These are phyloP conservation scores for Phymatocera aterrima DNA, from an alignment of 2,888 invertebrate genomes.

Conservation along the genomic window DNA sequence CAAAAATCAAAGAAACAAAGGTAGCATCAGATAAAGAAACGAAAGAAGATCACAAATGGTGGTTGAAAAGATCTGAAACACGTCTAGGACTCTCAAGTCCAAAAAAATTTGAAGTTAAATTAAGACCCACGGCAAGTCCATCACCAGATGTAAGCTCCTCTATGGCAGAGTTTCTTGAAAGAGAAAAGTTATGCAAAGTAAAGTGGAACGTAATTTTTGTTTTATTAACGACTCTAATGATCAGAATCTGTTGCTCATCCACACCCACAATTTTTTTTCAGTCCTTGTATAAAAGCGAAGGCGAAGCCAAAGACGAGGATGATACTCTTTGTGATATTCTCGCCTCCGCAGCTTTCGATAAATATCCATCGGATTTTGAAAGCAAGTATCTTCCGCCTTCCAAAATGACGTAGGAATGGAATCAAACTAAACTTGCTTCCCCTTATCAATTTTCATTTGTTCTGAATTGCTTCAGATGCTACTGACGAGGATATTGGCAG, in stretches of 20 bases:
- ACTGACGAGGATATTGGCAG: slow-evolving; percentile 72
- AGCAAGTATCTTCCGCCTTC: slow-evolving; percentile 58
- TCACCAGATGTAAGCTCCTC: slow-evolving; percentile 68
- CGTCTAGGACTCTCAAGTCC: slow-evolving; percentile 55
- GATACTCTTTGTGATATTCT: slow-evolving; percentile 68
- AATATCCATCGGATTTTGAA: slow-evolving; percentile 71
- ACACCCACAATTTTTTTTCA: slow-evolving; percentile 46
- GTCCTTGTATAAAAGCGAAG: slow-evolving; percentile 61
- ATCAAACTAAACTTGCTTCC: neutral
- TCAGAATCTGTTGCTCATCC: neutral
- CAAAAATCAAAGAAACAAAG: slow-evolving; percentile 52
- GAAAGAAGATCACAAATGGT: slow-evolving; percentile 59
- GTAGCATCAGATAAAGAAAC: neutral
- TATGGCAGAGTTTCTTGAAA: slow-evolving; percentile 69
- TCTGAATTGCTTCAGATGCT: slow-evolving; percentile 61
- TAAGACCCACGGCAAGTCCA: slow-evolving; percentile 53
- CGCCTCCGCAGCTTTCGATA: slow-evolving; percentile 69
- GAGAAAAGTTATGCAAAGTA: slow-evolving; percentile 70
- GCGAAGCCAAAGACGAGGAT: slow-evolving; percentile 63
- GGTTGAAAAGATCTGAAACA: slow-evolving; percentile 64
- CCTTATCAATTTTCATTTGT: neutral
- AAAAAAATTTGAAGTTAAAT: slow-evolving; percentile 54
- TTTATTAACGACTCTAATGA: neutral
- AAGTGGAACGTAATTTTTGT: slow-evolving; percentile 2
- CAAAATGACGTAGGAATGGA: neutral